Percentiles rank a stretch among this genome's conserved stretches.
Conservation (phyloP, 1,140 invertebrate genomes). For the silkworm (Bombyx mori) region ASM3026992v2 NC_085111.1:13370001-13370500, state of each 20-base stretch:
- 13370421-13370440: slow-evolving; percentile 33
- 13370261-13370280: slow-evolving; percentile 11
- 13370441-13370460: slow-evolving; percentile 88
- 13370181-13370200: slow-evolving; percentile 52
- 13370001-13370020: no score
- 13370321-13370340: background rate
- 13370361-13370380: no score
- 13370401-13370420: no score
- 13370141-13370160: no score
- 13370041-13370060: no score
- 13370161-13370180: slow-evolving; percentile 12
- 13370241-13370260: slow-evolving; percentile 17
- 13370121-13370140: no score
- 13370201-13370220: slow-evolving; percentile 35
- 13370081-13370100: no score
- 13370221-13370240: slow-evolving; percentile 29
- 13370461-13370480: slow-evolving; percentile 89
- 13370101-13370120: no score
- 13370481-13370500: slow-evolving; percentile 90
- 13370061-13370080: no score
- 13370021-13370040: no score
- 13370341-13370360: background rate
- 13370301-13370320: background rate
- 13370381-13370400: no score
- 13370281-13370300: background rate